Evolutionary conservation across 2,797 vertebrate species (phyloP).

Genomic region (Sandelia bainsii): DNA sequence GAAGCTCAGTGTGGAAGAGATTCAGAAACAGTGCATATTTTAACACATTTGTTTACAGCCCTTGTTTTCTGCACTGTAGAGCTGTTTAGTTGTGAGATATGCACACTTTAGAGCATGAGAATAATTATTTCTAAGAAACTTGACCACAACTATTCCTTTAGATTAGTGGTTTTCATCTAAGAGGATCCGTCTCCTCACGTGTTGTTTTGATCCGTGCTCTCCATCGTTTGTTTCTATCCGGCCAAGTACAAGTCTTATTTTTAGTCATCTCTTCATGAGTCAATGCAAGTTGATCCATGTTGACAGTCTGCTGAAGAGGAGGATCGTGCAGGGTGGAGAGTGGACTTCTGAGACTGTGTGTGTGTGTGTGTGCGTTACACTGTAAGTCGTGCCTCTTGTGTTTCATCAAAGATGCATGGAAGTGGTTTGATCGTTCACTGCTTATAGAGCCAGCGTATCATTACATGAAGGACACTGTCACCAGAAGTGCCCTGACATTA

Average conservation of each 20-base stretch:
- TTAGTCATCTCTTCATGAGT: constrained; percentile 62
- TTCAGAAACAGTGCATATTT: constrained; percentile 36
- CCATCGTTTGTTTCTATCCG: constrained; percentile 39
- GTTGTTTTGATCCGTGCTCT: constrained; percentile 17
- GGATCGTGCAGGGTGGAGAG: constrained; percentile 12
- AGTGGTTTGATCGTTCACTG: constrained; percentile 8
- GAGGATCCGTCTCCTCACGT: background rate
- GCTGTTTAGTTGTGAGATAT: background rate
- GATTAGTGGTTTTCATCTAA: background rate
- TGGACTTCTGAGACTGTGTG: constrained; percentile 26
- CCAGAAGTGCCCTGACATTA: constrained; percentile 15
- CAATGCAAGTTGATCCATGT: constrained; percentile 63
- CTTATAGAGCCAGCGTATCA: background rate
- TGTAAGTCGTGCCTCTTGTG: constrained; percentile 1
- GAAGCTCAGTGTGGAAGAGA: constrained; percentile 25
- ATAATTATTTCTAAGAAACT: background rate
- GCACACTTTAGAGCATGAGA: background rate
- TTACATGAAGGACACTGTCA: constrained; percentile 9
- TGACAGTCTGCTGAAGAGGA: constrained; percentile 50
- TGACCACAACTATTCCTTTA: background rate
- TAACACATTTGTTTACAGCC: constrained; percentile 27
- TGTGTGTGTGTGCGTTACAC: background rate
- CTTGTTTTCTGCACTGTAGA: background rate
- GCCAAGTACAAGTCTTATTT: constrained; percentile 58
- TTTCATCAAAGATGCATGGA: constrained; percentile 48